Conservation (phyloP, 2,797 vertebrate genomes). For the Malurus splendens region DNA sequence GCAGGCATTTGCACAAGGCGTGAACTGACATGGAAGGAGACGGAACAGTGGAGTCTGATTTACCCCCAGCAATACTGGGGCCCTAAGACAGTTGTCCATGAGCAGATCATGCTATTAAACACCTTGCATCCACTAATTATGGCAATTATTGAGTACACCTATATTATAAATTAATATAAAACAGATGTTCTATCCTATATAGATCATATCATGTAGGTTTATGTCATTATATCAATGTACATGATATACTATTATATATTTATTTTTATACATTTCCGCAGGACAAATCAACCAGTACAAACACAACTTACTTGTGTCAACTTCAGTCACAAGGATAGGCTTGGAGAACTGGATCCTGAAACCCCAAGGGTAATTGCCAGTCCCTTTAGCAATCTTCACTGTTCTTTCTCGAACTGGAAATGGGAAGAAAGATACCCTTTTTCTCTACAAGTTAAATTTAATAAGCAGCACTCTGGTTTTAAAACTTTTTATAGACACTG, state of each 20-base stretch:
- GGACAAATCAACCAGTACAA: neutral
- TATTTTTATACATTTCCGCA: neutral
- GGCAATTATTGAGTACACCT: neutral
- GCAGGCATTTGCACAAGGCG: neutral
- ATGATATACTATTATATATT: neutral
- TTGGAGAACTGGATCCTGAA: conserved; percentile 92
- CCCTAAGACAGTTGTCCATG: neutral
- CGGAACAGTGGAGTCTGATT: neutral
- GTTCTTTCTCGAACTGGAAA: conserved; percentile 85
- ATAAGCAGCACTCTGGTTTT: neutral
- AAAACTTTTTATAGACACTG: neutral
- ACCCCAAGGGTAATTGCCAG: conserved; percentile 88
- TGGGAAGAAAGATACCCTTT: neutral
- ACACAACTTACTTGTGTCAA: conserved; percentile 87
- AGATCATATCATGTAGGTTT: neutral
- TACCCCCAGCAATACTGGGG: neutral
- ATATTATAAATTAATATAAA: neutral
- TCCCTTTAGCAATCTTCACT: conserved; percentile 82
- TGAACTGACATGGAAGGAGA: neutral
- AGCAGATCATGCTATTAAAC: neutral
- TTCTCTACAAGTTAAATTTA: neutral
- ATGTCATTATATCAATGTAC: neutral
- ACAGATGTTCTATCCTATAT: neutral
- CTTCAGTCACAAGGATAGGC: conserved; percentile 89
- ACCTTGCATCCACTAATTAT: neutral